phyloP scores from a whole-genome alignment of 2,797 vertebrate species.

The Eupleurogrammus muticus region DNA sequence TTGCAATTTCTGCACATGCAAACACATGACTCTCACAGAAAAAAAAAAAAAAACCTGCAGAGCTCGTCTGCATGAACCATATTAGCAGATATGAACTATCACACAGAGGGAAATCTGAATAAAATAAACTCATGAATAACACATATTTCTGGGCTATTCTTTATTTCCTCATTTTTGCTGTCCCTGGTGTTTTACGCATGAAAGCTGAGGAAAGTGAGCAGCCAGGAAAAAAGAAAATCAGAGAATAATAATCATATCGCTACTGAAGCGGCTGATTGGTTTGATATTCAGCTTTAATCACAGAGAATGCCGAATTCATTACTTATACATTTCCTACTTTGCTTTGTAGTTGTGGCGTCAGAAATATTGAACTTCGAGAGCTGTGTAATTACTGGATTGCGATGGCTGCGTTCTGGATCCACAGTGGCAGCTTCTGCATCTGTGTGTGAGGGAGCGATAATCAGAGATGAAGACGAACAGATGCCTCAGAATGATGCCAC shows the following conservation, averaged over 20 bases:
- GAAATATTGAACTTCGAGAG: slow-evolving; percentile 66
- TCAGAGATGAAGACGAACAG: slow-evolving; percentile 49
- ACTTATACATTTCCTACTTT: slow-evolving; percentile 65
- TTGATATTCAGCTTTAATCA: slow-evolving; percentile 75
- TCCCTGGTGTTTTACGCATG: slow-evolving; percentile 49
- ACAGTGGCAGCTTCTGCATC: slow-evolving; percentile 17
- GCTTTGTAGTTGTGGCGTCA: slow-evolving; percentile 64
- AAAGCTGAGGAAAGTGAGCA: slow-evolving; percentile 49
- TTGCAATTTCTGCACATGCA: slow-evolving; percentile 31
- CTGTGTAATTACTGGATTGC: slow-evolving; percentile 58
- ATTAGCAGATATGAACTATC: slow-evolving; percentile 53
- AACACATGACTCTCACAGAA: slow-evolving; percentile 14
- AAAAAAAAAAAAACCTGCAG: slow-evolving; percentile 5
- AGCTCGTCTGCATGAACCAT: slow-evolving; percentile 25
- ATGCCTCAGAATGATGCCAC: slow-evolving; percentile 45
- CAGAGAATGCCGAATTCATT: slow-evolving; percentile 63
- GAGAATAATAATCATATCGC: slow-evolving; percentile 62
- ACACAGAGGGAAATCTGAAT: slow-evolving; percentile 56
- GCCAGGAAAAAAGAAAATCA: slow-evolving; percentile 7
- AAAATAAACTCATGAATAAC: slow-evolving; percentile 65
- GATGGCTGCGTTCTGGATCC: slow-evolving; percentile 46
- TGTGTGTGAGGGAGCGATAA: neutral
- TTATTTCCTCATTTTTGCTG: slow-evolving; percentile 33
- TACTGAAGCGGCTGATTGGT: slow-evolving; percentile 59
- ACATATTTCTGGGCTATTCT: slow-evolving; percentile 42